Conservation (phyloP, 2,888 invertebrate species). For the Scaptomyza polygonia region DNA sequence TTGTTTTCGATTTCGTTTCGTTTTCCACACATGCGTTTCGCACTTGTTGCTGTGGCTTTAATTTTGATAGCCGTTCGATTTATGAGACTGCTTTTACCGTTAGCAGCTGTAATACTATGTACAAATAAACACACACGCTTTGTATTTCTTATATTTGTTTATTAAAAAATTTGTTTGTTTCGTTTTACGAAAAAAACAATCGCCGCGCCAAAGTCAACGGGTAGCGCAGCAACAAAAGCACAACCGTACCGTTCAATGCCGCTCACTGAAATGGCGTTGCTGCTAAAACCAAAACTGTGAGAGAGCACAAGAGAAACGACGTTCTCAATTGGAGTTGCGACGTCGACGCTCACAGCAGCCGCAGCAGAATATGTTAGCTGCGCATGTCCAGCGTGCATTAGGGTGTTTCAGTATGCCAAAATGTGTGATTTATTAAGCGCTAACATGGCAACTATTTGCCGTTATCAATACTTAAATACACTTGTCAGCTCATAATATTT, state of each 20-base stretch:
- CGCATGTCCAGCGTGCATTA: slow-evolving; percentile 60
- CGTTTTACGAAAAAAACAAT: slow-evolving; percentile 20
- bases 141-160: slow-evolving; percentile 42
- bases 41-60: slow-evolving; percentile 58
- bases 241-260: slow-evolving; percentile 70
- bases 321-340: slow-evolving; percentile 33
- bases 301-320: slow-evolving; percentile 24
- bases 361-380: slow-evolving; percentile 37
- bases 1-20: slow-evolving; percentile 47
- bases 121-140: slow-evolving; percentile 16
- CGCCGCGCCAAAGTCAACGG: slow-evolving; percentile 26
- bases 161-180: slow-evolving; percentile 37
- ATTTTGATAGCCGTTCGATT: slow-evolving; percentile 3
- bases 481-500: neutral
- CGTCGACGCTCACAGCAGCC: slow-evolving; percentile 24
- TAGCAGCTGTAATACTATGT: slow-evolving; percentile 10
- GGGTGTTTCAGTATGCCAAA: slow-evolving; percentile 34
- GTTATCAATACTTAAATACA: neutral
- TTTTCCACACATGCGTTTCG: slow-evolving; percentile 47
- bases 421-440: slow-evolving; percentile 1
- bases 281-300: slow-evolving; percentile 31
- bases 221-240: slow-evolving; percentile 38
- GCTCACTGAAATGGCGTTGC: slow-evolving; percentile 75
- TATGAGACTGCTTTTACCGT: slow-evolving; percentile 12
- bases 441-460: neutral